A percentile compares a stretch with the other conserved stretches of the same genome.
Conservation (phyloP, 2,113 vertebrate species). For the Melanerpes formicivorus region DNA sequence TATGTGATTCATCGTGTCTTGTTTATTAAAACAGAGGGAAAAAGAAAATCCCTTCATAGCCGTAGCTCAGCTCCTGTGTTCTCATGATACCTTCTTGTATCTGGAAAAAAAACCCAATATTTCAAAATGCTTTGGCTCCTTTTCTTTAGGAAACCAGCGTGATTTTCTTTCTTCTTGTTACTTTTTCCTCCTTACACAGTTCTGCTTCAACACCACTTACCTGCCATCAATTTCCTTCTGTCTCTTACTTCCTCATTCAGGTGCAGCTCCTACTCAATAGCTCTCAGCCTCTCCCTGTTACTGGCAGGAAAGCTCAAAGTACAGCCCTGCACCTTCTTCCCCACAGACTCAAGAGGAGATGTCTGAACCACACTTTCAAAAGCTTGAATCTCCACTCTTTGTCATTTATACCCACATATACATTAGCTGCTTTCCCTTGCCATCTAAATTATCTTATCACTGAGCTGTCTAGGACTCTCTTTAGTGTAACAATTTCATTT, state of each 20-base stretch:
- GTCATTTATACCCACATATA: slow-evolving; percentile 66
- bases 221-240: slow-evolving; percentile 25
- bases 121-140: slow-evolving; percentile 18
- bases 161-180: slow-evolving; percentile 11
- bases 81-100: neutral
- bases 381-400: slow-evolving; percentile 33
- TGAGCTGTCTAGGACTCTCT: slow-evolving; percentile 68
- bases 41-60: neutral
- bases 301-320: slow-evolving; percentile 45
- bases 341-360: slow-evolving; percentile 6
- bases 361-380: slow-evolving; percentile 17
- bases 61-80: neutral
- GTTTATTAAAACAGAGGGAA: neutral
- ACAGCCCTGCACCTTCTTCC: slow-evolving; percentile 39
- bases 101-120: slow-evolving; percentile 35
- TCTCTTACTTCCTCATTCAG: slow-evolving; percentile 22
- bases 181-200: neutral
- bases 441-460: slow-evolving; percentile 80
- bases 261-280: slow-evolving; percentile 19
- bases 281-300: slow-evolving; percentile 5
- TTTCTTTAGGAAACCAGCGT: slow-evolving; percentile 37
- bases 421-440: slow-evolving; percentile 64
- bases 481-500: slow-evolving; percentile 69
- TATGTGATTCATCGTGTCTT: neutral
- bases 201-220: slow-evolving; percentile 35